Evolutionary conservation across 2,797 vertebrate genomes (phyloP).

Genomic region (Gymnopithys bicolor): DNA sequence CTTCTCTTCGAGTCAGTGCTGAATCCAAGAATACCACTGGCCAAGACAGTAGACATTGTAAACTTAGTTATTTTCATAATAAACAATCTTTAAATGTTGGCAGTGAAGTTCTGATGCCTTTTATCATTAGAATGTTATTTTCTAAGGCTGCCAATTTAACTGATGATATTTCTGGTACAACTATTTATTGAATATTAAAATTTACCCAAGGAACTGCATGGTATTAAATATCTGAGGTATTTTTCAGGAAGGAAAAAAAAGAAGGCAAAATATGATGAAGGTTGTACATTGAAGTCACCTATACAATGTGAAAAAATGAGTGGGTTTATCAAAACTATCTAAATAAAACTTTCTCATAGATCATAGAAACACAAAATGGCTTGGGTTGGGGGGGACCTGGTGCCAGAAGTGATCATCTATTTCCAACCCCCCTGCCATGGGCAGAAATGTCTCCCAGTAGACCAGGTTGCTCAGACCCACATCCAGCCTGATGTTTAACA

Average conservation of each 20-base stretch:
- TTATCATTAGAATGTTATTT: background rate
- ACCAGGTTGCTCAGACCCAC: background rate
- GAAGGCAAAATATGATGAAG: background rate
- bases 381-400: background rate
- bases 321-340: background rate
- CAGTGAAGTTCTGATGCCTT: background rate
- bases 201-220: background rate
- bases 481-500: too few species aligned
- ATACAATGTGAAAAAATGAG: background rate
- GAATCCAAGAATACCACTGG: background rate
- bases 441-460: background rate
- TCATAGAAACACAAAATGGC: background rate
- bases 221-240: background rate
- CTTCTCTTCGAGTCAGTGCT: background rate
- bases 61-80: background rate
- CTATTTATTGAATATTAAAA: background rate
- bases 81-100: background rate
- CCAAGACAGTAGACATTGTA: background rate
- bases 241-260: background rate
- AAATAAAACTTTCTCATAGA: background rate
- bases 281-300: background rate
- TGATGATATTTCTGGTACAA: background rate
- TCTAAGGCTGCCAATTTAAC: background rate
- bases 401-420: background rate
- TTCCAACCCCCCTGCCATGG: background rate